A percentile compares a stretch with the other conserved stretches of the same genome.
Conservation (phyloP, 2,113 vertebrate species). For the Dinomys branickii region DNA sequence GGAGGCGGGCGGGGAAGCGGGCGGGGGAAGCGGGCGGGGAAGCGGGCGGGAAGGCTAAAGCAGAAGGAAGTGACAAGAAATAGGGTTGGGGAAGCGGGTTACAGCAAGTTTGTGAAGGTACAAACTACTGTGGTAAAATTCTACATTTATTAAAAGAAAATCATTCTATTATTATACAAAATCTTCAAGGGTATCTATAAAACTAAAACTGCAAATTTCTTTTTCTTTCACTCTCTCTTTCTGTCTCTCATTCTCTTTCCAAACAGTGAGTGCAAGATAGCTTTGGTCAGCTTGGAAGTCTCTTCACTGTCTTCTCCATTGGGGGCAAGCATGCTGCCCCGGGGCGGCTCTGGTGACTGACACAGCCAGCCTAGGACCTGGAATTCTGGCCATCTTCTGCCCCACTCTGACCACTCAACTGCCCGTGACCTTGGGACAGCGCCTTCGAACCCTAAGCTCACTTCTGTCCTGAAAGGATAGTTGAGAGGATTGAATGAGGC, state of each 20-base stretch:
- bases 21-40: slow-evolving; percentile 64
- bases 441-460: neutral
- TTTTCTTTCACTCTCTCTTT: neutral
- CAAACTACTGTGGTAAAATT: slow-evolving; percentile 27
- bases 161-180: neutral
- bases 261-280: neutral
- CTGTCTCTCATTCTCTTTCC: neutral
- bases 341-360: too few relatives aligned
- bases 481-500: neutral
- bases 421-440: neutral
- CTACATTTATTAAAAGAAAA: neutral
- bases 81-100: slow-evolving; percentile 66
- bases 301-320: neutral
- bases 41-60: neutral
- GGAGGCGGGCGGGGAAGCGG: neutral
- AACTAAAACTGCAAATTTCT: neutral
- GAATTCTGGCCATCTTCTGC: neutral
- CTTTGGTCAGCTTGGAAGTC: neutral
- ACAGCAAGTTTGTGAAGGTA: neutral
- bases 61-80: slow-evolving; percentile 73
- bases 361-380: neutral
- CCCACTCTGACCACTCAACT: neutral
- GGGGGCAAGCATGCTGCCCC: neutral
- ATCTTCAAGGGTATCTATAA: neutral
- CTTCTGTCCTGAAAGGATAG: neutral